Base-by-base conservation (phyloP, 2,797 vertebrate species). In the Chromobotia macracanthus region DNA sequence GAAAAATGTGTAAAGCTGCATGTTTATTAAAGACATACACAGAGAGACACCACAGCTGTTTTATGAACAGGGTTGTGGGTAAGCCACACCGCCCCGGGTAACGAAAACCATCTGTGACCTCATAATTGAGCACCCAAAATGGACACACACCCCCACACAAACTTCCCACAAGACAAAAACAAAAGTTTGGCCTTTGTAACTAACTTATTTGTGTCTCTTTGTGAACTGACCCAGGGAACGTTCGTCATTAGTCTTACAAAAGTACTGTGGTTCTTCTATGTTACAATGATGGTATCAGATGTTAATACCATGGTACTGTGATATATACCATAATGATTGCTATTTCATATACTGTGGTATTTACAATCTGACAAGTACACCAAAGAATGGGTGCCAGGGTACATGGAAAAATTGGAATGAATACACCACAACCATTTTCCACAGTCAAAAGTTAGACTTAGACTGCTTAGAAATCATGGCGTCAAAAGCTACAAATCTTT, bases 61-160 rank as follows among this genome's bases (percentile, higher is more conserved):
- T 21, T 56, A 19, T 10, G n/a, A 19, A 25, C 56, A 25, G 35
- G 35, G 19, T 2, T 38, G n/a, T 50, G 41, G 68, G 10, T 76
- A 12, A 67, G 60, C 61, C 16, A 46, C 66, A 55, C 10, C 15
- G 38, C 23, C 18, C 65, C 3, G 38, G 60, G 23, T 71, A 64
- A 82, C 53, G 21, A 10, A 48, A 71, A n/a, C 58, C 75, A 67
- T 71, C 51, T 75, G 70, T 79, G 70, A 70, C 71, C 58, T 71
- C 28, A 55, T 60, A 41, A 67, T 72, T 72, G 48, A 16, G 10
- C 13, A 1, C 16, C 51, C 12, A 31, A 58, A 31, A 70, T 53
- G 58, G 69, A 56, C 48, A 44, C n/a, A 70, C 46, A 16, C 61
- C 18, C 41, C 23, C 13, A n/a, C 15, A 25, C 48, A 16, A 21